Evolutionary conservation across 2,888 invertebrate genomes (phyloP), one percentile per base, ranked within the genome.

Genomic region (Cataglyphis cursor): DNA sequence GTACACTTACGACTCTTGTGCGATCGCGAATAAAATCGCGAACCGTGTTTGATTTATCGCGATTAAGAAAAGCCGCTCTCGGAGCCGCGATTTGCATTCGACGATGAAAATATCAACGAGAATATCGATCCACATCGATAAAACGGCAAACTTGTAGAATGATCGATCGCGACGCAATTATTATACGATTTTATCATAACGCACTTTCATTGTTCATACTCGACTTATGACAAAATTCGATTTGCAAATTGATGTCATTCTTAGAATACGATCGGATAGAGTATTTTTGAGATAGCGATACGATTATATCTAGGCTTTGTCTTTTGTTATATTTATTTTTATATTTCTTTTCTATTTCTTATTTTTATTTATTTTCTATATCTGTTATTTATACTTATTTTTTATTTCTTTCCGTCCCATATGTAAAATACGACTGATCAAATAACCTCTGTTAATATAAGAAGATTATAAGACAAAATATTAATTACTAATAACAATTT

Each of bases 11-110:
- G 48, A 44, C 18, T 18, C 18, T 72, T 38, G 15, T 12, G 3
- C 4, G 15, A 24, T 76, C 54, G 54, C 38, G 57, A 78, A 57
- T 41, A 68, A 68, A 48, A 54, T 21, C 41, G 76, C 28, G 24
- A 38, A 12, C 51, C 48, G n/a, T 6, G 18, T 76, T 76, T 76
- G 72, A 76, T 76, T 78, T 72, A 72, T 78, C 72, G 57, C 31
- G 31, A 54, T 12, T 21, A 15, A 51, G 28, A n/a, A 18, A 57
- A 28, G 70, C 76, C 41, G 28, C 57, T 31, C 57, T 57, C 54
- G 6, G 44, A 57, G 8, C 41, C 31, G 8, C 31, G 21, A 78
- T 78, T 70, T 72, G 73, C 72, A 59, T 78, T 72, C 3, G 31
- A 35, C 66, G 54, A 66, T 41, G n/a, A 24, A 5, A 31, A 28